These are phyloP conservation scores for Noctua janthe DNA, from an alignment of 2,888 invertebrate genomes.

Conservation along the genomic window DNA sequence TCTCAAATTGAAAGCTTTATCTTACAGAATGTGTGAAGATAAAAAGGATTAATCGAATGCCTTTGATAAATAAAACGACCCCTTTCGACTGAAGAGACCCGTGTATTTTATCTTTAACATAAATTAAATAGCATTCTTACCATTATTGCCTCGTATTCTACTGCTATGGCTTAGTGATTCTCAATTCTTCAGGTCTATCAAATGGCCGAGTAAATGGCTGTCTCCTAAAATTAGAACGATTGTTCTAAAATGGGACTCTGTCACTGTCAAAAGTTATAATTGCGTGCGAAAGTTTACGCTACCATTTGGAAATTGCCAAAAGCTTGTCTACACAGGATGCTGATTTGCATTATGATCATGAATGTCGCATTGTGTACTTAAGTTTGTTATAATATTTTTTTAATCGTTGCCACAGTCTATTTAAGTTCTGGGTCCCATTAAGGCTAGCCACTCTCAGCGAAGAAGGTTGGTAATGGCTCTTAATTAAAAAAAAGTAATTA, in stretches of 20 bases:
- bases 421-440: background rate
- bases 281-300: constrained; percentile 32
- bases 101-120: constrained; percentile 27
- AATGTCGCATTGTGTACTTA: background rate
- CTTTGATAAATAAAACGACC: constrained; percentile 46
- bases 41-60: constrained; percentile 22
- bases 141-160: background rate
- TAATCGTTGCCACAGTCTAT: background rate
- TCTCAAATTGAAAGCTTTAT: background rate
- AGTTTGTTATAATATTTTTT: background rate
- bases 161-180: background rate
- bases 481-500: background rate
- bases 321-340: background rate
- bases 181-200: background rate
- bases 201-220: constrained; percentile 16
- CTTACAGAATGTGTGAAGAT: background rate
- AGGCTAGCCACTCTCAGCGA: background rate
- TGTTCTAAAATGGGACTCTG: constrained; percentile 29
- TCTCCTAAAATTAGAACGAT: constrained; percentile 41
- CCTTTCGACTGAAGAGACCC: constrained; percentile 17
- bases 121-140: constrained; percentile 29
- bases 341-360: constrained; percentile 1
- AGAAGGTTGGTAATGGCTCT: background rate
- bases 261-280: constrained; percentile 53
- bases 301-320: constrained; percentile 33